These are phyloP conservation scores for Sarcophaga caerulescens DNA, from an alignment of 2,888 invertebrate species.

Conservation along the genomic window DNA sequence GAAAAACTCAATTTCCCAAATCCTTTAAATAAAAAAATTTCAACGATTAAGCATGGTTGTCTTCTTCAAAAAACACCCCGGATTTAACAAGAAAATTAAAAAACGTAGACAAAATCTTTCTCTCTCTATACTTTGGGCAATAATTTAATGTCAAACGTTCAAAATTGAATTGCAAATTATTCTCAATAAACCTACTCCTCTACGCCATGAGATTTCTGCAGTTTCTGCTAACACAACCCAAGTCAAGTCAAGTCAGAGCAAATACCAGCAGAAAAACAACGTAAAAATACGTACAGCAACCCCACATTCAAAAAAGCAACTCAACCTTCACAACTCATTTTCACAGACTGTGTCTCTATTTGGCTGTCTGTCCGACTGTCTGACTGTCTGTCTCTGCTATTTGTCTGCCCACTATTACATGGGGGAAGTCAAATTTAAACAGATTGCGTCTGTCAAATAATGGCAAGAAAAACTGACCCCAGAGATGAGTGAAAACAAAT, in stretches of 20 bases:
- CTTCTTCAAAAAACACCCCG: constrained; percentile 25
- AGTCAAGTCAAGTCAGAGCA: not conserved
- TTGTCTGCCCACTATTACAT: not conserved
- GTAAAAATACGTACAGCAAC: no score
- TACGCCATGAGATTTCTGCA: no score
- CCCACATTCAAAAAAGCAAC: no score
- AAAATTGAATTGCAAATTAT: constrained; percentile 28
- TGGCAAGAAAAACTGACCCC: constrained; percentile 28
- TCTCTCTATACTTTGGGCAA: not conserved
- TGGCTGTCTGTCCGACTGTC: not conserved
- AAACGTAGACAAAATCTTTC: no score
- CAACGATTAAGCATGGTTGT: constrained; percentile 14
- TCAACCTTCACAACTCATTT: no score
- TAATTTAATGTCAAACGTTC: constrained; percentile 45
- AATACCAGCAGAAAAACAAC: no score
- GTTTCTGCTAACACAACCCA: not conserved
- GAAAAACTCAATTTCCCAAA: no score
- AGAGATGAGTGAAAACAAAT: not conserved
- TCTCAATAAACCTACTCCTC: not conserved
- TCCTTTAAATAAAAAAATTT: no score
- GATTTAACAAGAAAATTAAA: no score
- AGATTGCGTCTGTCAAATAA: constrained; percentile 47
- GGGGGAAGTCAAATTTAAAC: constrained; percentile 51
- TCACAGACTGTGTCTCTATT: not conserved
- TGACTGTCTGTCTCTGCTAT: not conserved